Conservation (phyloP, 2,888 invertebrate species). For the Drosophila nigritarsus region DNA sequence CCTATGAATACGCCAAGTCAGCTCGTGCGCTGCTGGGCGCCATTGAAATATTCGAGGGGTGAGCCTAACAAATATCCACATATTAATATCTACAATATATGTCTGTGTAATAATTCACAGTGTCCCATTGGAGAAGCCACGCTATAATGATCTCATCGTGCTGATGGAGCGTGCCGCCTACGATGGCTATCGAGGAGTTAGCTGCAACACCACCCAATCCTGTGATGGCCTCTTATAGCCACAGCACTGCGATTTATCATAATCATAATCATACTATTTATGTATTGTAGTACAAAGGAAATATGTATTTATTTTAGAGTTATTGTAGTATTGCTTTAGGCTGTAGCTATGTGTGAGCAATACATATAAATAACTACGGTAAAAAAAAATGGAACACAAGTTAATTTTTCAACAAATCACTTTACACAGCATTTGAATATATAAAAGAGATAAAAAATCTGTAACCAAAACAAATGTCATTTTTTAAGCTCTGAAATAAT, state of each 20-base stretch:
- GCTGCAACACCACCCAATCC: conserved; percentile 87
- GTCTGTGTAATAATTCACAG: conserved; percentile 48
- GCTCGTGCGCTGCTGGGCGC: conserved; percentile 91
- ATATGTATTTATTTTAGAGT: conserved; percentile 51
- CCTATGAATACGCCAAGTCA: conserved; percentile 90
- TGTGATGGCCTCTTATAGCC: conserved; percentile 83
- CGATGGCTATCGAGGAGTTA: conserved; percentile 87
- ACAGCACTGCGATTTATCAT: not conserved
- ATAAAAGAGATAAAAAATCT: not conserved
- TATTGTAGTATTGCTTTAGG: conserved; percentile 34
- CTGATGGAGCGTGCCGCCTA: conserved; percentile 89
- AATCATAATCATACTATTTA: conserved; percentile 17
- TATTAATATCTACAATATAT: not conserved
- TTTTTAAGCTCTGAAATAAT: not conserved
- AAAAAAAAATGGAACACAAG: not conserved
- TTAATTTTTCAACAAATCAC: not conserved
- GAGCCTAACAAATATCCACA: conserved; percentile 54
- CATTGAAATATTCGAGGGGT: conserved; percentile 89
- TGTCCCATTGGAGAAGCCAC: conserved; percentile 84
- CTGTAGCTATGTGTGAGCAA: conserved; percentile 1
- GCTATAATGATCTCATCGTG: conserved; percentile 88
- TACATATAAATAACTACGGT: no score
- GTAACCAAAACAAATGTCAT: not conserved
- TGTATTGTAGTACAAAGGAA: conserved; percentile 64
- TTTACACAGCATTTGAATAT: not conserved